phyloP scores from a whole-genome alignment of 2,888 invertebrate genomes.

The Pimpla rufipes region DNA sequence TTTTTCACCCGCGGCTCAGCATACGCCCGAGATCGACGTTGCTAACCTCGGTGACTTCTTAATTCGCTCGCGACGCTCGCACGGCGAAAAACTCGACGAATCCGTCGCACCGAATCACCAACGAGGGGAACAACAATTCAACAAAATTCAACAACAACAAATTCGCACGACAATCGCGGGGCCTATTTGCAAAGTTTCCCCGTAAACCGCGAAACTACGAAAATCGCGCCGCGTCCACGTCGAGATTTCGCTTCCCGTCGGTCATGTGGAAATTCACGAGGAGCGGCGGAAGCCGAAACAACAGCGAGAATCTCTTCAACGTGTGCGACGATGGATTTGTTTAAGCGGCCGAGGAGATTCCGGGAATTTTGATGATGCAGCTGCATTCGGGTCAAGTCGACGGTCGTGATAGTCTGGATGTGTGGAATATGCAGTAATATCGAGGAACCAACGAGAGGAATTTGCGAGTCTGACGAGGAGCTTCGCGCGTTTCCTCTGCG shows the following conservation, averaged over 20 bases:
- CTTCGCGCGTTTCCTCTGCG: background rate
- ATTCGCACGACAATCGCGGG: background rate
- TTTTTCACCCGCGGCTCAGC: background rate
- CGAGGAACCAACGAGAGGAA: background rate
- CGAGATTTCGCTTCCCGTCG: background rate
- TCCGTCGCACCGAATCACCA: no score
- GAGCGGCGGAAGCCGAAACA: background rate
- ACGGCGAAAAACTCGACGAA: no score
- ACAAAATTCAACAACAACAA: background rate
- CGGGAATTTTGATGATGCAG: slow-evolving; percentile 35
- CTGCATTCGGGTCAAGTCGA: background rate
- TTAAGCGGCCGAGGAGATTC: slow-evolving; percentile 5
- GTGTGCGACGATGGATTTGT: slow-evolving; percentile 39
- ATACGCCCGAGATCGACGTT: slow-evolving; percentile 14
- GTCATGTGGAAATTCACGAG: slow-evolving; percentile 45
- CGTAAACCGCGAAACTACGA: background rate
- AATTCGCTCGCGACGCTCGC: no score
- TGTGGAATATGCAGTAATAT: background rate
- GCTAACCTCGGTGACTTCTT: no score
- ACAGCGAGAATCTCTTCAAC: slow-evolving; percentile 29
- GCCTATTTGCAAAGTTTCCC: no score
- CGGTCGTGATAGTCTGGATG: background rate
- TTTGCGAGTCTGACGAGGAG: background rate
- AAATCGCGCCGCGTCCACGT: background rate
- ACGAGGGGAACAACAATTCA: background rate